Base-by-base conservation (phyloP, 2,888 invertebrate genomes). In the Leptura quadrifasciata region DNA sequence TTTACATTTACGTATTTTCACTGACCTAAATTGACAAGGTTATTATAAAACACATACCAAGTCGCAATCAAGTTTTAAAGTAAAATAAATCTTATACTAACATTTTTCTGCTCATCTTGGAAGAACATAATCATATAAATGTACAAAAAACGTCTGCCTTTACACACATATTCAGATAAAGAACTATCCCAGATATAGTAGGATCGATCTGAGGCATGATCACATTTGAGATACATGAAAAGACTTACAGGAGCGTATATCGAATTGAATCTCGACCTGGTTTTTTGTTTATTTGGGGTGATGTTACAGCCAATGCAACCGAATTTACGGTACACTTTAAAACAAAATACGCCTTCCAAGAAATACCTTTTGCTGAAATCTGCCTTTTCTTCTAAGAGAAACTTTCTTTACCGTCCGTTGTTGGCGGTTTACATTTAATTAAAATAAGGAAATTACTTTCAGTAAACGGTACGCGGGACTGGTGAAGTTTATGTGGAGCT, bases 371-470 rank as follows among this genome's bases (percentile, higher is more conserved):
- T 21, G 63, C 54, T n/a, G 65, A 35, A 18, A 20, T 18, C 20
- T 55, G 24, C 55, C 20, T 54, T 67, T 57, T 55, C 18, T 18
- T 55, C 55, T 24, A 17, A 57, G 35, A 18, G 21, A 8, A 68
- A 68, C 60, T 24, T 55, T 68, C 24, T 35, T 63, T 63, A 63
- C 39, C 63, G 39, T 63, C 35, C 20, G 6, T 39, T 63, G 68
- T 68, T 68, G 57, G 52, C 47, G 69, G 58, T 35, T 57, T 35
- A 31, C 71, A 24, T 76, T 76, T 76, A 76, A 74, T 76, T 74
- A 76, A 74, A 67, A 54, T 47, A 31, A 74, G 76, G 76, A 76
- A 76, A 76, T 76, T 71, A 70, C 71, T 76, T 74, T 76, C 71
- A 52, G 67, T 61, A 72, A 61, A 67, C 76, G 68, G 27, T 27